Base-by-base conservation (phyloP, 1,140 invertebrate species). In the Zaprionus ghesquierei region DNA sequence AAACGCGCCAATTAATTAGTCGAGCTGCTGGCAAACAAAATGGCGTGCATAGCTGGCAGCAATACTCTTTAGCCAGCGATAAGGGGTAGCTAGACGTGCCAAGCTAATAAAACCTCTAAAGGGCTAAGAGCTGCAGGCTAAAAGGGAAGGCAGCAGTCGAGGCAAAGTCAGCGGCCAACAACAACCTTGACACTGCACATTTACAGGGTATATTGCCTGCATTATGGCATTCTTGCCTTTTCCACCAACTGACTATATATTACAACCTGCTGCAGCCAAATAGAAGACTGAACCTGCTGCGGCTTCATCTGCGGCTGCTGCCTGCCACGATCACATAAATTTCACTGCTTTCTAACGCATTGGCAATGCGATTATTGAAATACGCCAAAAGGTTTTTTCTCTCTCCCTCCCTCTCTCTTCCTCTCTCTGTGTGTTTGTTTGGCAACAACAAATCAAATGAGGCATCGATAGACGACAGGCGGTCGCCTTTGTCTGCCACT, bases 341-440 rank as follows among this genome's bases (percentile, higher is more conserved):
- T 89, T 89, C 84, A 80, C 84, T 80, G 84, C 85, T 89, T 89
- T 89, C 79, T 89, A 89, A 89, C 85, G 77, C 60, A 78, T 53
- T 33, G 25, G 29, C 22, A 22, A 46, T 46, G 41, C 53, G 79
- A 89, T 89, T 89, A 89, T 89, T 89, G 79, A 89, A 89, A 89
- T 89, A 62, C 74, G 70, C 44, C 68, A 72, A 89, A 73, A 89
- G 84, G 81, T 84, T 89, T 89, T 87, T 77, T 69, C 66, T 82
- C 69, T 69, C 18, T 46, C 4, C 22, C 8, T 20, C n/a, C 8
- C 18, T 20, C 41, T 20, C 6, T n/a, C 18, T 3, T 20, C n/a
- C 18, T 20, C 41, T 20, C 6, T 20, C 33, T 18, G 38, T 44
- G 5, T 44, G 15, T n/a, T 9, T 44, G 38, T 20, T 18, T 46